Conservation (phyloP, 2,888 invertebrate genomes). For the Rhagophthalmus giganteus region DNA sequence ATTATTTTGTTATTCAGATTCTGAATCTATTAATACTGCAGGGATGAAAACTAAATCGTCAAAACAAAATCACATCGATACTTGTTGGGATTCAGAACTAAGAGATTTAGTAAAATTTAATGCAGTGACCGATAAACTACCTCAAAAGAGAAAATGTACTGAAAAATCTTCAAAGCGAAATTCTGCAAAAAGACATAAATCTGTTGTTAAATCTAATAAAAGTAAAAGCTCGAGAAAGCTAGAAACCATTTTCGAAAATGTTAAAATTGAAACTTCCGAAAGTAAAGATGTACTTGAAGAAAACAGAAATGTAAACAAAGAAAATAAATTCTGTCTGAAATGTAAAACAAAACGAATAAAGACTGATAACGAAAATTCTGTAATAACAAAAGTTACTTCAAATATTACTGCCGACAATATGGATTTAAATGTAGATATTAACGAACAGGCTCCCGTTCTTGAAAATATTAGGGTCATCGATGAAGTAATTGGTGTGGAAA, state of each 20-base stretch:
- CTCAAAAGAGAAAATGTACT: slow-evolving; percentile 8
- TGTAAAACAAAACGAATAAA: neutral
- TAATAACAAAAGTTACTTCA: neutral
- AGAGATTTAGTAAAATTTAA: slow-evolving; percentile 29
- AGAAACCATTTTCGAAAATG: neutral
- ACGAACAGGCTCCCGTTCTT: neutral
- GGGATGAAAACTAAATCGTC: neutral
- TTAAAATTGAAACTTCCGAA: neutral
- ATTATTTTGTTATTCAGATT: neutral
- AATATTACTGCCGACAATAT: neutral
- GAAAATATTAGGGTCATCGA: neutral
- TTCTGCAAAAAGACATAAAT: too few species aligned
- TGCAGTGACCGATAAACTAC: slow-evolving; percentile 7
- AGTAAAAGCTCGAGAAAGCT: neutral
- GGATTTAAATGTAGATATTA: neutral
- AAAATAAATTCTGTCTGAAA: neutral
- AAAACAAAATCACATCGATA: neutral
- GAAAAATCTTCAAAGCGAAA: slow-evolving; percentile 3
- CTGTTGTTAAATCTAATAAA: neutral
- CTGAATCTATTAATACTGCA: neutral
- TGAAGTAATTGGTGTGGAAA: neutral
- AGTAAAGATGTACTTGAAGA: neutral
- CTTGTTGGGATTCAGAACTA: slow-evolving; percentile 45
- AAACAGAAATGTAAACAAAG: neutral
- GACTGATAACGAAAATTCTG: neutral